A percentile compares a stretch with the other conserved stretches of the same genome.
Evolutionary conservation across 2,888 invertebrate genomes (phyloP).

Genomic region (Nomada flava): DNA sequence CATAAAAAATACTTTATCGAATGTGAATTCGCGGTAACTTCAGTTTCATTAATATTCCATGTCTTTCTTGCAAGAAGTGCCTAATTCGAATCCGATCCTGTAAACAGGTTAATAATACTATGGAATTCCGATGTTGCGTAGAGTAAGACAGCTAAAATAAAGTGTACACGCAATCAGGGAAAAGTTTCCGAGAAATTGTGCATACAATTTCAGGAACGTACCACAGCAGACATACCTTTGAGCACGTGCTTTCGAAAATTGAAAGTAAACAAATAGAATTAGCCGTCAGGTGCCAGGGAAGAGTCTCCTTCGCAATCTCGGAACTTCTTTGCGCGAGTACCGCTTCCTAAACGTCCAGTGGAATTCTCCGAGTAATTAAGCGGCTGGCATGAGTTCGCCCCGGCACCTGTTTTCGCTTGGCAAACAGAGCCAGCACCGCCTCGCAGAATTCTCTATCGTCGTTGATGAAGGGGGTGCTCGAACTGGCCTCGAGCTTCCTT

Average conservation of each 20-base stretch:
- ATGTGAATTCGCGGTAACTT: too few species aligned
- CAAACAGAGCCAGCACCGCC: neutral
- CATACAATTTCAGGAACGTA: neutral
- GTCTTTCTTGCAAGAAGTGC: too few species aligned
- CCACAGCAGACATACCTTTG: neutral
- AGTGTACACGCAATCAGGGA: too few species aligned
- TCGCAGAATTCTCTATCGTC: neutral
- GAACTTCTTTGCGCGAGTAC: slow-evolving; percentile 8
- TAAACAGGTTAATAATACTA: too few species aligned
- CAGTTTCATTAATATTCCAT: too few species aligned
- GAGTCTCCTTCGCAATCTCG: neutral
- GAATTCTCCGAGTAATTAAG: slow-evolving; percentile 63
- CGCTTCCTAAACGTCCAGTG: slow-evolving; percentile 26
- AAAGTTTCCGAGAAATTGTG: neutral
- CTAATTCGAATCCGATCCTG: too few species aligned
- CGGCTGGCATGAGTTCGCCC: slow-evolving; percentile 29
- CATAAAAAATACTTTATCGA: too few species aligned
- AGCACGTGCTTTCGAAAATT: slow-evolving; percentile 15
- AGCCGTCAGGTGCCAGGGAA: neutral
- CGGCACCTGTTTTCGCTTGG: slow-evolving; percentile 43
- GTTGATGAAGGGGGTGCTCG: neutral
- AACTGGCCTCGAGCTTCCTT: slow-evolving; percentile 39
- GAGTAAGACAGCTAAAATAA: too few species aligned
- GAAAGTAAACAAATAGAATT: slow-evolving; percentile 36
- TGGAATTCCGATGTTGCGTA: too few species aligned